Evolutionary conservation across 2,888 invertebrate species (phyloP).

Genomic region (Syrphus vitripennis): DNA sequence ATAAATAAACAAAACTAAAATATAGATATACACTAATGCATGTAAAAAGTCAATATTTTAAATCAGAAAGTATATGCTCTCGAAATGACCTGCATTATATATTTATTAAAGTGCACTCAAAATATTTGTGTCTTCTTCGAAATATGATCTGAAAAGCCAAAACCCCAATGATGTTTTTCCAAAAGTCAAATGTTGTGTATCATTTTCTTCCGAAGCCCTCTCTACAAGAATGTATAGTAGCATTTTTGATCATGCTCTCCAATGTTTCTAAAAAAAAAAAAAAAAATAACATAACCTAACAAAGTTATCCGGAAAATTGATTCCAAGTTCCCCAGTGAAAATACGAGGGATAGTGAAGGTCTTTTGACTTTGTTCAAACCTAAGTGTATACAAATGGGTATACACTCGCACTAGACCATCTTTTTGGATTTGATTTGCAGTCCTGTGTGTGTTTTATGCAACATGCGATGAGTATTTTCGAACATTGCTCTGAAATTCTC

Average conservation of each 20-base stretch:
- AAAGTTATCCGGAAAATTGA: constrained; percentile 8
- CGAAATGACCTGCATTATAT: background rate
- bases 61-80: background rate
- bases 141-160: constrained; percentile 48
- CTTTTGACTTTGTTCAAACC: background rate
- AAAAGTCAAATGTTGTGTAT: constrained; percentile 44
- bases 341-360: background rate
- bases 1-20: background rate
- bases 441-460: background rate
- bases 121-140: constrained; percentile 21
- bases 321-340: background rate
- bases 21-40: too few relatives aligned
- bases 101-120: constrained; percentile 49
- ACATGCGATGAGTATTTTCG: background rate
- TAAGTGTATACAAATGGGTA: background rate
- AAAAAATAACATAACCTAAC: constrained; percentile 43
- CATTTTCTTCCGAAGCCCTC: constrained; percentile 11
- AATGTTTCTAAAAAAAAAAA: background rate
- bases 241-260: background rate
- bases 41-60: background rate
- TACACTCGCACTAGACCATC: background rate
- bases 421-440: background rate
- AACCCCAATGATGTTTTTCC: constrained; percentile 21
- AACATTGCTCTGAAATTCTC: constrained; percentile 49
- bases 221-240: too few relatives aligned